Evolutionary conservation across 2,888 invertebrate genomes (phyloP).

Genomic region (Apodemia mormo): DNA sequence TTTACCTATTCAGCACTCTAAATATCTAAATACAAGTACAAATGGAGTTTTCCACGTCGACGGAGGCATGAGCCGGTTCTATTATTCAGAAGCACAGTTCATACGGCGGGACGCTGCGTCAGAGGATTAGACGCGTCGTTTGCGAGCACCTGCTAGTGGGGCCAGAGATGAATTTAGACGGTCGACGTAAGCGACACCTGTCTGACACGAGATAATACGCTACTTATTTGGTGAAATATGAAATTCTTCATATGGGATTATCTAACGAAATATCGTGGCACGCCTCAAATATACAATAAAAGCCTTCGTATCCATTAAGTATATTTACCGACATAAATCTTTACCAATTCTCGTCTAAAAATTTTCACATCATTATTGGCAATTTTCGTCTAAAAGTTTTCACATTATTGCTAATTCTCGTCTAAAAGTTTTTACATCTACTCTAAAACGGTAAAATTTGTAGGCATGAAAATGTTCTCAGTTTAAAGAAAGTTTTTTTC

Average conservation of each 20-base stretch:
- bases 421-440: too few species aligned
- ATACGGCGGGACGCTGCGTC: conserved; percentile 39
- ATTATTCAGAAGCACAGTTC: conserved; percentile 44
- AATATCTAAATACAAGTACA: conserved; percentile 32
- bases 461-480: too few species aligned
- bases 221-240: conserved; percentile 76
- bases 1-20: conserved; percentile 30
- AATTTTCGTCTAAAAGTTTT: too few species aligned
- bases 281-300: conserved; percentile 24
- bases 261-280: conserved; percentile 46
- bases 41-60: conserved; percentile 48
- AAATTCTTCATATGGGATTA: conserved; percentile 65
- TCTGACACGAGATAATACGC: conserved; percentile 71
- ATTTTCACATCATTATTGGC: too few species aligned
- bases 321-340: not conserved
- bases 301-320: conserved; percentile 19
- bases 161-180: conserved; percentile 70
- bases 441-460: too few species aligned
- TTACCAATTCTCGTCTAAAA: too few species aligned
- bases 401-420: too few species aligned
- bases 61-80: conserved; percentile 47
- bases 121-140: conserved; percentile 63
- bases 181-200: conserved; percentile 72
- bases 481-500: too few species aligned
- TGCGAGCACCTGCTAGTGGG: conserved; percentile 60